Evolutionary conservation across 2,113 vertebrate genomes (phyloP).

Genomic region (Dolichotis patagonum): DNA sequence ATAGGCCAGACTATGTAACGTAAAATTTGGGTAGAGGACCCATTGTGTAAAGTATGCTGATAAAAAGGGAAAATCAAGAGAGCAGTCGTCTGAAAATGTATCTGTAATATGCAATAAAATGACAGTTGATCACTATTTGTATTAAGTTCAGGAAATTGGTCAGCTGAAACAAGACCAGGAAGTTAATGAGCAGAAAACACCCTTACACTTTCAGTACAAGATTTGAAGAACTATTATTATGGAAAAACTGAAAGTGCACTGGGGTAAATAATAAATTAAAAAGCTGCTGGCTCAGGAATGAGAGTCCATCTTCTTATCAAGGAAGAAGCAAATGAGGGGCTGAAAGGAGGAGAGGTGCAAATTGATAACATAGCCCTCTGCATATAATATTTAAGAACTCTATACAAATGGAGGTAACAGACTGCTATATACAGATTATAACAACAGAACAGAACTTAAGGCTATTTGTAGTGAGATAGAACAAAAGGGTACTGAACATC

Average conservation of each 20-base stretch:
- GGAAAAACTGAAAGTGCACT: conserved; percentile 39
- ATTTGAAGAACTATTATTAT: conserved; percentile 24
- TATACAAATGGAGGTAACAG: conserved; percentile 66
- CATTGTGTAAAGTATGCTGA: background rate
- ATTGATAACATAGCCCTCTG: conserved; percentile 63
- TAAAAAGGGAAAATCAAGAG: conserved; percentile 53
- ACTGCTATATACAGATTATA: conserved; percentile 80
- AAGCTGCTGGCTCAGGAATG: conserved; percentile 76
- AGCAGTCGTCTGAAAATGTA: conserved; percentile 11
- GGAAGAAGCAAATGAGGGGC: conserved; percentile 65
- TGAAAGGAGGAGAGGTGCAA: conserved; percentile 48
- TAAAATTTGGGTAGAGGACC: background rate
- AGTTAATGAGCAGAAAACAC: conserved; percentile 32
- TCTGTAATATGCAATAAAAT: conserved; percentile 57
- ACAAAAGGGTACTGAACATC: conserved; percentile 44
- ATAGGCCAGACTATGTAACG: background rate
- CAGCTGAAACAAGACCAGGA: background rate
- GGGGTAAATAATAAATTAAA: conserved; percentile 76
- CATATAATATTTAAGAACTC: conserved; percentile 63
- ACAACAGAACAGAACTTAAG: conserved; percentile 71
- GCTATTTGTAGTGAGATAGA: conserved; percentile 78
- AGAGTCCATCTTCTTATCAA: conserved; percentile 77
- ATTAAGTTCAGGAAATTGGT: conserved; percentile 59
- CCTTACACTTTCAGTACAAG: background rate
- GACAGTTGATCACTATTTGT: conserved; percentile 59